phyloP scores from a whole-genome alignment of 2,113 vertebrate species.

The Natator depressus region DNA sequence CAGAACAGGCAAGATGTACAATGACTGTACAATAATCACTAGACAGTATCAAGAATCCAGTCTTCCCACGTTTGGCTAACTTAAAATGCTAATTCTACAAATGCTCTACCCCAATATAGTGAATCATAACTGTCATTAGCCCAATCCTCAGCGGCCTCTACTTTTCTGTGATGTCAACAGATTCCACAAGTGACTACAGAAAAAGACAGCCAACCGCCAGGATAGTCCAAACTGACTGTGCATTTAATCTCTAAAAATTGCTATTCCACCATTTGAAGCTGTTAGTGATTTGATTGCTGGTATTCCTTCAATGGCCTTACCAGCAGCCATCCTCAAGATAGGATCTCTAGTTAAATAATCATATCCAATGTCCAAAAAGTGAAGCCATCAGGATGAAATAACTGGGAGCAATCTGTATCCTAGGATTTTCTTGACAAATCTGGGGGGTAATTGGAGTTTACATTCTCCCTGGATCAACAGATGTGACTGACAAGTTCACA shows the following conservation, averaged over 20 bases:
- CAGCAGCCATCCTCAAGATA: neutral
- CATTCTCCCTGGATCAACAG: neutral
- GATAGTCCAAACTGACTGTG: neutral
- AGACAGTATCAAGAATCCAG: neutral
- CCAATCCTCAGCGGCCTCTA: neutral
- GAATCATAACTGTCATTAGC: neutral
- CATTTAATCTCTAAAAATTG: neutral
- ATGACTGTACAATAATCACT: neutral
- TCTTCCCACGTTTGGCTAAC: neutral
- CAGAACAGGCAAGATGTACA: neutral
- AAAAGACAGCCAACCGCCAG: neutral
- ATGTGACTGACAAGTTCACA: neutral
- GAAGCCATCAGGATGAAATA: neutral
- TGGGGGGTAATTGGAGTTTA: neutral
- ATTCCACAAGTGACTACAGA: neutral
- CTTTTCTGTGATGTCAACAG: neutral
- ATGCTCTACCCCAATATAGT: neutral
- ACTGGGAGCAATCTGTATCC: too few relatives aligned
- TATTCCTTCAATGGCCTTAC: neutral
- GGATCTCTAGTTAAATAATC: neutral
- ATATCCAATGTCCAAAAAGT: neutral
- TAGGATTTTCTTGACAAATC: neutral
- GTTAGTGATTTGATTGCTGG: neutral
- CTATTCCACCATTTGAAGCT: neutral
- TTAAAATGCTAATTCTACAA: neutral